phyloP scores from a whole-genome alignment of 92 coral and sea anemone genomes.

The Palythoa grandis region DNA sequence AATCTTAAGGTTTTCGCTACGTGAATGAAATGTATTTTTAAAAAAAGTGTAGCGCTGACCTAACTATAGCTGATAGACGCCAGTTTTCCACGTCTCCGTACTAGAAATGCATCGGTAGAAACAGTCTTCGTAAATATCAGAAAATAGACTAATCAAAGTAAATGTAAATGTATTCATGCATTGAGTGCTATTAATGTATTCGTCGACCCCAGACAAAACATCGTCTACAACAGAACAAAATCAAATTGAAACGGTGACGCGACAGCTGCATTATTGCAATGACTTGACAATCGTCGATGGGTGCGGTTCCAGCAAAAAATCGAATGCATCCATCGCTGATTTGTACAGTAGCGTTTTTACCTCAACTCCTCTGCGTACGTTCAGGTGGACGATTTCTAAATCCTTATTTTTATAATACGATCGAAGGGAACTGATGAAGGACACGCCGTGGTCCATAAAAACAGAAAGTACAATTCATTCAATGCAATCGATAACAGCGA shows the following conservation, averaged over 20 bases:
- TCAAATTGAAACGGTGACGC: not conserved
- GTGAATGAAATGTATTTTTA: not conserved
- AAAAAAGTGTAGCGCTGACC: not conserved
- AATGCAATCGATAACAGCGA: not conserved
- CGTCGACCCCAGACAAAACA: conserved; percentile 29
- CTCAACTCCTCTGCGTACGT: not conserved
- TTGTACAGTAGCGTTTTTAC: not conserved
- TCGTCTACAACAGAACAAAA: conserved; percentile 11
- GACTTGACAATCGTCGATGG: not conserved
- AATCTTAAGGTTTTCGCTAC: not conserved
- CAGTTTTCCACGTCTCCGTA: not conserved
- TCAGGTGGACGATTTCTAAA: not conserved
- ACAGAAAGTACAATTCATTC: not conserved
- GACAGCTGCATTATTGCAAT: conserved; percentile 11
- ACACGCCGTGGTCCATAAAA: not conserved
- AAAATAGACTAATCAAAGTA: not conserved
- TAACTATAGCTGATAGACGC: not conserved
- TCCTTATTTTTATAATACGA: not conserved
- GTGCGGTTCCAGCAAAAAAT: not conserved
- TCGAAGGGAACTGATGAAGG: not conserved
- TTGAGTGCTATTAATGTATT: not conserved
- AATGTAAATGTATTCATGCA: not conserved
- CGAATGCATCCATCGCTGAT: not conserved
- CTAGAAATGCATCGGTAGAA: not conserved
- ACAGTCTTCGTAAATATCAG: not conserved